These are phyloP conservation scores for Danaus plexippus DNA, from an alignment of 1,140 invertebrate genomes.

Conservation along the genomic window DNA sequence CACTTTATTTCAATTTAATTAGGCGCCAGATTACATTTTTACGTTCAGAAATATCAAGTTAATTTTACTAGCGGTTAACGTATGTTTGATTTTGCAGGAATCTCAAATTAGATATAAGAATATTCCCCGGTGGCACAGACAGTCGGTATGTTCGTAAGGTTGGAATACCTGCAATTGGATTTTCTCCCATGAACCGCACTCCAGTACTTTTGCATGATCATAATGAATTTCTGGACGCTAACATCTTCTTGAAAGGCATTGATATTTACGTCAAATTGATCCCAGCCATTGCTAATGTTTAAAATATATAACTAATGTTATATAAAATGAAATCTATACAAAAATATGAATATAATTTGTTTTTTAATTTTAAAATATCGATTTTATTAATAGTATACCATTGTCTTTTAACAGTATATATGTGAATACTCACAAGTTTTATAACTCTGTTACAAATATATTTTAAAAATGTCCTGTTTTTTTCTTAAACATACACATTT, in stretches of 20 bases:
- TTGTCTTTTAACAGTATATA: too few species aligned
- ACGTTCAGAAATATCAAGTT: too few species aligned
- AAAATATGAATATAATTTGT: too few species aligned
- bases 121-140: slow-evolving; percentile 64
- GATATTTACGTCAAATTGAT: slow-evolving; percentile 77
- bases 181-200: slow-evolving; percentile 88
- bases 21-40: slow-evolving; percentile 1
- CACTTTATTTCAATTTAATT: neutral
- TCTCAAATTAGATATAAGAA: slow-evolving; percentile 47
- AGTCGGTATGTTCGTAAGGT: slow-evolving; percentile 66
- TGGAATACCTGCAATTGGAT: slow-evolving; percentile 85
- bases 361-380: too few species aligned
- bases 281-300: slow-evolving; percentile 71
- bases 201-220: slow-evolving; percentile 85
- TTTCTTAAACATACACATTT: too few species aligned
- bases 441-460: too few species aligned
- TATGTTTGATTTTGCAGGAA: slow-evolving; percentile 29
- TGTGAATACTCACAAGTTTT: too few species aligned
- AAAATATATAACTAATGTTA: slow-evolving; percentile 11
- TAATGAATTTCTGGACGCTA: slow-evolving; percentile 81
- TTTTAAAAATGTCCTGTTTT: too few species aligned
- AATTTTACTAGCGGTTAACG: too few species aligned
- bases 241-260: slow-evolving; percentile 81
- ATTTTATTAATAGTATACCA: too few species aligned
- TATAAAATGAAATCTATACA: too few species aligned